Base-by-base conservation (phyloP, 2,888 invertebrate genomes). In the Drosophila dives region DNA sequence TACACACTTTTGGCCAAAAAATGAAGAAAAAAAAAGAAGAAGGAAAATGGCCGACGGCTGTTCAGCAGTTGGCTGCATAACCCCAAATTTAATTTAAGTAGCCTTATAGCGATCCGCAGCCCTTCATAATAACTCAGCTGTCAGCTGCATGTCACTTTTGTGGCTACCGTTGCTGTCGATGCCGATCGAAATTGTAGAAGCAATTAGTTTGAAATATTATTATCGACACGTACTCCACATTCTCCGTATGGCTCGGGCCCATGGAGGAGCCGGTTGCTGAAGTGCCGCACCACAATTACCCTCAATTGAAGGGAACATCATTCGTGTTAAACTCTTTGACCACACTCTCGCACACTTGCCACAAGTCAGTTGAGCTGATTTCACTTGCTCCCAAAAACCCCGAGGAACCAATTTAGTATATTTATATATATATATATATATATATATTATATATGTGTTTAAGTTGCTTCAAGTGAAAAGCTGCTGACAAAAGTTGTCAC, bases 141-240 rank as follows among this genome's bases (percentile, higher is more conserved):
- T 91, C 91, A 91, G 86, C 88, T 77, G 88, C 85, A 81, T 90
- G 91, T 88, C 90, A 91, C 91, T 90, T 90, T 61, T 91, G 91
- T 76, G 91, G 91, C 91, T 91, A 88, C 91, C 84, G 91, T 73
- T 80, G 83, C 74, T 77, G 76, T 77, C 69, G 71, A 75, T 70
- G 75, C 72, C 72, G 81, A 74, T 83, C 84, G 75, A 87, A 87
- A 87, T 87, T 87, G 85, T 86, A 81, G 77, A 79, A 55, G 86
- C 90, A 88, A 90, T 90, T 83, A 88, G 81, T 54, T 77, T 81
- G 81, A 87, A 87, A 87, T 90, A 87, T 87, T 87, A 87, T 87
- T 87, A 89, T 89, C 90, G 89, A 89, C 86, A 87, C 86, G 86
- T 86, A 87, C 85, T 89, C 62, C 58, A 58, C 51, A 56, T 63